phyloP scores from a whole-genome alignment of 2,888 invertebrate genomes.

The Odontomyia ornata region DNA sequence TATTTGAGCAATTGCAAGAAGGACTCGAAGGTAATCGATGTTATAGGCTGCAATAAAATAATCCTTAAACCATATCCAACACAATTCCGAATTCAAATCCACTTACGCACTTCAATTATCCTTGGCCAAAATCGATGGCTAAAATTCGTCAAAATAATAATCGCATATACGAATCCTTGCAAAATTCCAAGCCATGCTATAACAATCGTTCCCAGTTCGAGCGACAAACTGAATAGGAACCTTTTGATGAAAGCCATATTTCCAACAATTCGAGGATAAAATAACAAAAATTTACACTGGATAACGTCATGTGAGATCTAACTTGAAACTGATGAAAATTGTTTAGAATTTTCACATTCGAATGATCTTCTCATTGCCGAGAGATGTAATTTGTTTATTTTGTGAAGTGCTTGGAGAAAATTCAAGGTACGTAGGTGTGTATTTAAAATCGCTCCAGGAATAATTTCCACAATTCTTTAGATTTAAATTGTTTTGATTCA shows the following conservation, averaged over 20 bases:
- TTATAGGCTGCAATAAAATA: slow-evolving; percentile 15
- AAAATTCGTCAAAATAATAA: slow-evolving; percentile 24
- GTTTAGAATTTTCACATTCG: slow-evolving; percentile 15
- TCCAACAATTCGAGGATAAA: too few species aligned
- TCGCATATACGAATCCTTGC: not conserved
- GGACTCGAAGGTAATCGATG: slow-evolving; percentile 30
- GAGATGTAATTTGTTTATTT: not conserved
- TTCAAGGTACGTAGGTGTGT: not conserved
- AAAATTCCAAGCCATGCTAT: slow-evolving; percentile 4
- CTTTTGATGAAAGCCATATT: slow-evolving; percentile 14
- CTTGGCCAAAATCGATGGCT: slow-evolving; percentile 6
- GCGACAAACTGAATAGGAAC: not conserved
- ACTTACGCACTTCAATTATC: slow-evolving; percentile 10
- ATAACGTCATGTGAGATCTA: not conserved
- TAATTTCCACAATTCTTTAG: too few species aligned
- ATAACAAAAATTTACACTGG: not conserved
- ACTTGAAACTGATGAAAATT: not conserved
- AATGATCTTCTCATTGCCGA: too few species aligned
- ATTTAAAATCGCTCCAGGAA: too few species aligned
- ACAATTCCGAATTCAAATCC: not conserved
- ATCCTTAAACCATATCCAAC: not conserved
- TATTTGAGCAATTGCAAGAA: slow-evolving; percentile 22
- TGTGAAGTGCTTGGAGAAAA: not conserved
- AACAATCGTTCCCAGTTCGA: slow-evolving; percentile 13
- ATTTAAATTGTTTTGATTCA: too few species aligned